Evolutionary conservation across 2,797 vertebrate genomes (phyloP).

Genomic region (Mycteria americana): DNA sequence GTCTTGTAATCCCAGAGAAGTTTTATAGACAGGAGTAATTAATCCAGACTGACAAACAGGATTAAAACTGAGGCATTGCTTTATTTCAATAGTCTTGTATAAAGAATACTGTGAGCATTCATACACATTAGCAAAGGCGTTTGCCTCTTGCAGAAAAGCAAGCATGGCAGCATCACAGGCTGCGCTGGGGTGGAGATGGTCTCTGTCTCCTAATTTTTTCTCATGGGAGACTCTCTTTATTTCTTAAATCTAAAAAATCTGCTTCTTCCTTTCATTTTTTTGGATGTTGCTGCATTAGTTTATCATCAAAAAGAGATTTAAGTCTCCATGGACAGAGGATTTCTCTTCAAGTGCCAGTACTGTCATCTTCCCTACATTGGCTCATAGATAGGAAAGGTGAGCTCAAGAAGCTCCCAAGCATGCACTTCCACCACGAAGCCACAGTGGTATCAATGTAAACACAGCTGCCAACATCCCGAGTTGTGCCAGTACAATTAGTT

Average conservation of each 20-base stretch:
- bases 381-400: background rate
- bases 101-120: background rate
- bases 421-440: background rate
- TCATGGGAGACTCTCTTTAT: background rate
- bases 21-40: background rate
- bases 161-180: background rate
- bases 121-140: background rate
- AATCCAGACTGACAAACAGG: background rate
- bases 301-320: background rate
- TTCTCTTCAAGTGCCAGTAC: background rate
- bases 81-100: background rate
- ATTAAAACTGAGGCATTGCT: background rate
- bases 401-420: background rate
- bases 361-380: background rate
- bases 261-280: background rate
- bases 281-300: background rate
- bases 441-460: background rate
- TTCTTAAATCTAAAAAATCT: background rate
- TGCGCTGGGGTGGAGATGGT: background rate
- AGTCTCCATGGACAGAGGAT: background rate
- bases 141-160: background rate
- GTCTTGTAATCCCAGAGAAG: background rate
- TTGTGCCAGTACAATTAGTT: background rate
- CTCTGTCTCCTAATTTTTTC: background rate
- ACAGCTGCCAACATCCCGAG: background rate